A percentile compares a stretch with the other conserved stretches of the same genome.
Evolutionary conservation across 2,888 invertebrate genomes (phyloP).

Genomic region (Poecilobothrus nobilitatus): DNA sequence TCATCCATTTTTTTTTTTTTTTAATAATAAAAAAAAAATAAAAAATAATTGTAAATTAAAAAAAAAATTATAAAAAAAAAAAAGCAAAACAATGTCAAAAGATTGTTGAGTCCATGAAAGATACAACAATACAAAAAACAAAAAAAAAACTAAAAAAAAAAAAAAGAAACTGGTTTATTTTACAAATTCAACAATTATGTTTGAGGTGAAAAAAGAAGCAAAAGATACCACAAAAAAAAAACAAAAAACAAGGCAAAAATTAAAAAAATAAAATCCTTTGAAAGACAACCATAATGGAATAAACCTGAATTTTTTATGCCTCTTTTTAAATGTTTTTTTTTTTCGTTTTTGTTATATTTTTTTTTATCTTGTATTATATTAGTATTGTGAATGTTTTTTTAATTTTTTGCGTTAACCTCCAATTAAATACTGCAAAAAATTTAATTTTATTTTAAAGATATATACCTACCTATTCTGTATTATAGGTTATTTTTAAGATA

Average conservation of each 20-base stretch:
- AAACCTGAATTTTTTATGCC: neutral
- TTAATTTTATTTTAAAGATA: no score
- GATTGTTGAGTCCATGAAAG: no score
- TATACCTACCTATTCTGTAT: no score
- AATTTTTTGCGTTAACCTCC: neutral
- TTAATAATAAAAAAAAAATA: no score
- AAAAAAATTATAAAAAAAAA: neutral
- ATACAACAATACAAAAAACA: no score
- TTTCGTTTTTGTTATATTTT: no score
- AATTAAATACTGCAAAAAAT: neutral
- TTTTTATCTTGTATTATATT: no score
- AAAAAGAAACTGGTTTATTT: neutral
- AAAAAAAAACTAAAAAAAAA: neutral
- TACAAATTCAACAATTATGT: conserved; percentile 4
- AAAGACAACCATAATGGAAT: neutral
- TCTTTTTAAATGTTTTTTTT: neutral
- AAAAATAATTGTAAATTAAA: neutral
- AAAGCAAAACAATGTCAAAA: no score
- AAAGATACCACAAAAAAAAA: no score
- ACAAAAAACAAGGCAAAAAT: neutral
- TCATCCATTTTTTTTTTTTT: neutral
- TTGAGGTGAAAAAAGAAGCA: no score
- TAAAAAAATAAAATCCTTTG: neutral
- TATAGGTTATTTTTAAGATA: no score
- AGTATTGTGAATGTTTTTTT: neutral